A percentile compares a stretch with the other conserved stretches of the same genome.
phyloP scores from a whole-genome alignment of 1,140 invertebrate genomes.

The Lordiphosa clarofinis region DNA sequence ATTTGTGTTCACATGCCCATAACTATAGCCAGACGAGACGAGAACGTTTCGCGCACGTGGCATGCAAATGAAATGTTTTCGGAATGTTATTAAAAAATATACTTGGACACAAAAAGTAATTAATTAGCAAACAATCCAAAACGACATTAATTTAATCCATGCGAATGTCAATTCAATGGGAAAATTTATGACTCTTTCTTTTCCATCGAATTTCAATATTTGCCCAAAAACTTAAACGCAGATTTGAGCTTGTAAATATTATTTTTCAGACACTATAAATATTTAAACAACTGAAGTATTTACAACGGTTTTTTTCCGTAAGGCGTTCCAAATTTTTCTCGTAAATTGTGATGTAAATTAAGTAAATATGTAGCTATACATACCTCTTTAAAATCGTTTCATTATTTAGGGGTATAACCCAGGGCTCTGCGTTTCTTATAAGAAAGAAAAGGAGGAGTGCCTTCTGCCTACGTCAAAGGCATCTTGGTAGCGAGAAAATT shows the following conservation, averaged over 20 bases:
- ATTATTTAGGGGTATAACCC: too few relatives aligned
- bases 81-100: slow-evolving; percentile 60
- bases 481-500: too few relatives aligned
- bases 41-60: slow-evolving; percentile 46
- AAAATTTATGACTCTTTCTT: slow-evolving; percentile 57
- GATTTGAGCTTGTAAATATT: slow-evolving; percentile 43
- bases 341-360: too few relatives aligned
- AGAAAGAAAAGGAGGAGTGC: too few relatives aligned
- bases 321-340: too few relatives aligned
- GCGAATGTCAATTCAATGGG: slow-evolving; percentile 37
- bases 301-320: not conserved
- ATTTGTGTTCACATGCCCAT: too few relatives aligned
- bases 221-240: slow-evolving; percentile 13
- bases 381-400: too few relatives aligned
- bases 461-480: too few relatives aligned
- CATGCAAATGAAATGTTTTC: slow-evolving; percentile 49
- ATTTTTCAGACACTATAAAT: slow-evolving; percentile 2
- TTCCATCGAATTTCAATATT: slow-evolving; percentile 61
- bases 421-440: too few relatives aligned
- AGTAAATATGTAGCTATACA: too few relatives aligned
- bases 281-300: slow-evolving; percentile 39
- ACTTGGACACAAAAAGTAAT: slow-evolving; percentile 27
- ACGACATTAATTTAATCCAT: slow-evolving; percentile 59
- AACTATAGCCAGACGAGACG: slow-evolving; percentile 36
- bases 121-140: slow-evolving; percentile 5